Percentiles rank a stretch among this genome's conserved stretches.
phyloP scores from a whole-genome alignment of 2,797 vertebrate genomes.

The Neomorphus geoffroyi region DNA sequence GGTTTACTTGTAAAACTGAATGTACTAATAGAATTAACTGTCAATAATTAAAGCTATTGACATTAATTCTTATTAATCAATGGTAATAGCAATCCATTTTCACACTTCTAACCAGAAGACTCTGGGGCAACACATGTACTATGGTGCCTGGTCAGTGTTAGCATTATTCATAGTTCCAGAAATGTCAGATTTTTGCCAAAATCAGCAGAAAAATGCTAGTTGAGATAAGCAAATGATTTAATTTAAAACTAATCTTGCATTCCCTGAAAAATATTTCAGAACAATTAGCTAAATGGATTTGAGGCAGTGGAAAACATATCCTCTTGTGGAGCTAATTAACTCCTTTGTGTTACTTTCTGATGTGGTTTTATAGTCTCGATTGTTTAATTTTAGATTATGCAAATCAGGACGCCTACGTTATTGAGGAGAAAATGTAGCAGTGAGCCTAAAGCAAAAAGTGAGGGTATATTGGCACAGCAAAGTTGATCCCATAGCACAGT shows the following conservation, averaged over 20 bases:
- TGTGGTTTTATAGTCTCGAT: slow-evolving; percentile 32
- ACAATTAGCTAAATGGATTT: slow-evolving; percentile 2
- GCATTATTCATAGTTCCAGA: background rate
- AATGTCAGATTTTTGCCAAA: background rate
- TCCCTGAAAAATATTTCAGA: background rate
- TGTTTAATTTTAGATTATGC: slow-evolving; percentile 32
- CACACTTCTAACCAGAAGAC: background rate
- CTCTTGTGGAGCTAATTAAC: slow-evolving; percentile 5
- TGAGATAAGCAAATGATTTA: background rate
- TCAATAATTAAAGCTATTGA: background rate
- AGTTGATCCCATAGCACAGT: background rate
- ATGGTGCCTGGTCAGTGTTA: background rate
- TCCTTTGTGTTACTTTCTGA: slow-evolving; percentile 33
- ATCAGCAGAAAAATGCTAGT: background rate
- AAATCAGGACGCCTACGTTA: slow-evolving; percentile 19
- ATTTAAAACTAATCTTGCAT: background rate
- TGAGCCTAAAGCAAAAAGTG: slow-evolving; percentile 9
- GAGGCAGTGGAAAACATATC: background rate
- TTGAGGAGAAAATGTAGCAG: background rate
- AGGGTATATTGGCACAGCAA: background rate
- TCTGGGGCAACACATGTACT: background rate
- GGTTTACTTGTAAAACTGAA: background rate
- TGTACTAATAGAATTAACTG: background rate
- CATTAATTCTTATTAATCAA: background rate
- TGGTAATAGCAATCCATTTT: background rate